Base-by-base conservation (phyloP, 2,113 vertebrate genomes). In the Sphaerodactylus townsendi region DNA sequence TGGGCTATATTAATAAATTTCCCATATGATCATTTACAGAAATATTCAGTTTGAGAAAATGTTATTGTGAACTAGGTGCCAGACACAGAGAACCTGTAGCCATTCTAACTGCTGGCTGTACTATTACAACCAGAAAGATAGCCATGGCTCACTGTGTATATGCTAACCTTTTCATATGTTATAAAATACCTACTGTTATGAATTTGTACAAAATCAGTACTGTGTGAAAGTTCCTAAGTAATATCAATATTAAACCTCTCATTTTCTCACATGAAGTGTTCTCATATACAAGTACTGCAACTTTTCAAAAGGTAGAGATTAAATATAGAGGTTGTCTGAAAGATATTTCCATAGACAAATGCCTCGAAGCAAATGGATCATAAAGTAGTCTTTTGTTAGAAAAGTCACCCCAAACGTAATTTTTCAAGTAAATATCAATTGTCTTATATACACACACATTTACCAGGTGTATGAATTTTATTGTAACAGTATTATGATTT, bases 171-270 rank as follows among this genome's bases (percentile, higher is more conserved):
- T 39, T 83, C 59, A 39, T 10, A 25, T 56, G 80, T 72, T 72
- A 35, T 46, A 39, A 71, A 84, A 30, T 86, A 81, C 88, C 64
- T 88, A 71, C 82, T 73, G 46, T 11, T 7, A 79, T 82, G 87
- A 41, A 62, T 37, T 62, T 0, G 50, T 68, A 35, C 53, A 25
- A 72, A 39, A 44, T 17, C 25, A 35, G 50, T 25, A 62, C 35
- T 39, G 14, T 64, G 25, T 64, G 28, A 65, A 65, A 59, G n/a
- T n/a, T n/a, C 39, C 17, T 15, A 78, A 25, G 10, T 2, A 39
- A 9, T 15, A 39, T 10, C 48, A 19, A 41, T 19, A 41, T 37
- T 53, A 48, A 10, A 17, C 9, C 17, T 35, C 10, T 53, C 46
- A 19, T 62, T 75, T 53, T n/a, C 14, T 79, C 39, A 46, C 41